phyloP scores from a whole-genome alignment of 2,113 vertebrate species.

The Sebastes fasciatus region DNA sequence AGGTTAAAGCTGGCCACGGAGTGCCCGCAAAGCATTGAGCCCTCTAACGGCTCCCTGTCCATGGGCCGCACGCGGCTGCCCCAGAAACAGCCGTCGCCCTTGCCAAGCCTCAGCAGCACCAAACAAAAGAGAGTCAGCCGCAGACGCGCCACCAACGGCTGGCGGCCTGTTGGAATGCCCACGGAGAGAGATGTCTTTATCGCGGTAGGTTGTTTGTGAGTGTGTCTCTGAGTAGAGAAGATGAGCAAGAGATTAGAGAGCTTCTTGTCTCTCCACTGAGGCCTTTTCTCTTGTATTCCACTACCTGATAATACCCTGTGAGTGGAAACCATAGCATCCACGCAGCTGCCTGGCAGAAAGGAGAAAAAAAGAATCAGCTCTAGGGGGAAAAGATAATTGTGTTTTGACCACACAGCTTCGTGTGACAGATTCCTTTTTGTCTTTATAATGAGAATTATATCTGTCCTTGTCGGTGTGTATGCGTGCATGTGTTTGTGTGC shows the following conservation, averaged over 20 bases:
- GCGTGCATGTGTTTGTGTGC: background rate
- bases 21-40: constrained; percentile 90
- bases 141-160: constrained; percentile 94
- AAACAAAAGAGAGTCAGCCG: constrained; percentile 89
- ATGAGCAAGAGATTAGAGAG: constrained; percentile 18
- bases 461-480: constrained; percentile 27
- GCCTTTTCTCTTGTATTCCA: background rate
- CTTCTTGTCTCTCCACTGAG: constrained; percentile 1
- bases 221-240: background rate
- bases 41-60: constrained; percentile 88
- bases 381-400: constrained; percentile 44
- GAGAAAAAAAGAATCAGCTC: constrained; percentile 7
- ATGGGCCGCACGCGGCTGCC: constrained; percentile 84
- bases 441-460: constrained; percentile 62
- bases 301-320: constrained; percentile 3
- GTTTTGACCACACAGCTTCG: constrained; percentile 53
- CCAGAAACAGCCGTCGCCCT: constrained; percentile 81
- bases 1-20: constrained; percentile 82
- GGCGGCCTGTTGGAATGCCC: constrained; percentile 91
- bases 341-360: background rate
- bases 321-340: background rate
- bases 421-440: constrained; percentile 53
- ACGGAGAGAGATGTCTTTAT: constrained; percentile 94
- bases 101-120: constrained; percentile 77
- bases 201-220: constrained; percentile 85